Percentiles rank a stretch among this genome's conserved stretches.
Conservation (phyloP, 2,888 invertebrate genomes). For the Limnephilus rhombicus region DNA sequence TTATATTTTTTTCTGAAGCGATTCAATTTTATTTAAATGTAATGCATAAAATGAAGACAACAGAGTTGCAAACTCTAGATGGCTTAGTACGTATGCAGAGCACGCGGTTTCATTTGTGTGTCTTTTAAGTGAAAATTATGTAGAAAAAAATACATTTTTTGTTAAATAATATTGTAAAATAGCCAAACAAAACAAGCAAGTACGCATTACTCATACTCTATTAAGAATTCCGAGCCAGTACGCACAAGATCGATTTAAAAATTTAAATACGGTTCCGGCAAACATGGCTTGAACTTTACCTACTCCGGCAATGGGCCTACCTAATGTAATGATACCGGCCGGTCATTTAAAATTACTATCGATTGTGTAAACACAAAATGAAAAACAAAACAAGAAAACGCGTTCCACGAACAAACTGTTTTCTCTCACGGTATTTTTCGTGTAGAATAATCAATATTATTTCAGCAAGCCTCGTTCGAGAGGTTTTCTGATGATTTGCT, state of each 20-base stretch:
- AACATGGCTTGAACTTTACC: constrained; percentile 12
- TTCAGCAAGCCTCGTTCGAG: neutral
- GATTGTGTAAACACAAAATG: neutral
- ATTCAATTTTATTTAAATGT: no score
- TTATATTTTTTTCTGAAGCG: no score
- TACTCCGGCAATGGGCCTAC: neutral
- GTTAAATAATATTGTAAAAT: neutral
- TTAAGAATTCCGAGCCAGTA: neutral
- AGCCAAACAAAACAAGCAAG: neutral
- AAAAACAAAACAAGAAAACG: neutral
- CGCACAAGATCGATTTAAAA: constrained; percentile 5
- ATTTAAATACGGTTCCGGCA: neutral
- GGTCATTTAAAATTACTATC: constrained; percentile 4
- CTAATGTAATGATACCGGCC: constrained; percentile 12
- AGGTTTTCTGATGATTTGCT: neutral
- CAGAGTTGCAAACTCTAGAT: no score
- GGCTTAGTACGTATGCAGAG: no score
- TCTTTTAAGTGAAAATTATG: neutral
- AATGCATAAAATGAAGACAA: no score
- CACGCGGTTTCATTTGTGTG: neutral
- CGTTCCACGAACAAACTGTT: neutral
- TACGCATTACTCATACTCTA: neutral
- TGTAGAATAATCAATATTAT: neutral
- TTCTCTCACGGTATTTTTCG: neutral
- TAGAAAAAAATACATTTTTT: neutral